Percentiles rank a stretch among this genome's conserved stretches.
Conservation (phyloP, 2,113 vertebrate genomes). For the Uropsilus gracilis region DNA sequence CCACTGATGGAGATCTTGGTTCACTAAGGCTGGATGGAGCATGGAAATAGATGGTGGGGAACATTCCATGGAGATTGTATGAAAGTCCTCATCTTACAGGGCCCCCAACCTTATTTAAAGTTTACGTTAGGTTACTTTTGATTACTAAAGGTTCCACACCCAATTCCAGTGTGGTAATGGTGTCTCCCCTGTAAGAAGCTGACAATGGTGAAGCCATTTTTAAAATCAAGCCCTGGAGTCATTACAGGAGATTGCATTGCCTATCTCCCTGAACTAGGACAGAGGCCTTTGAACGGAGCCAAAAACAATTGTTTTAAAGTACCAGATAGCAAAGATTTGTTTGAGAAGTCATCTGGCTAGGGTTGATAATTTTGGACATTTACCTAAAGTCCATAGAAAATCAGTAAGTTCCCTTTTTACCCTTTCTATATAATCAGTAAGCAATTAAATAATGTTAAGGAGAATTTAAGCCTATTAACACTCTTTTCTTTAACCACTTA, state of each 20-base stretch:
- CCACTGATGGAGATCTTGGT: background rate
- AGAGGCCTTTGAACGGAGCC: background rate
- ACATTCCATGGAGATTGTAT: background rate
- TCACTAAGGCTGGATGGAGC: background rate
- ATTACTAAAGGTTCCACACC: background rate
- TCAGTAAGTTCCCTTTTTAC: background rate
- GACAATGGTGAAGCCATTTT: background rate
- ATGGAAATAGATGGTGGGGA: background rate
- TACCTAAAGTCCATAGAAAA: background rate
- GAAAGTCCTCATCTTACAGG: background rate
- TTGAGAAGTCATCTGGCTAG: background rate
- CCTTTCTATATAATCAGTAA: background rate
- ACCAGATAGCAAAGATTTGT: background rate
- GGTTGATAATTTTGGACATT: background rate
- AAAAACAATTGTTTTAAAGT: background rate
- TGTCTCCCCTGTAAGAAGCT: background rate
- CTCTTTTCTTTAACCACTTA: no score
- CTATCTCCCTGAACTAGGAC: background rate
- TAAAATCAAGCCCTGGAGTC: background rate
- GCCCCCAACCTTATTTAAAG: background rate
- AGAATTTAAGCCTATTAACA: no score
- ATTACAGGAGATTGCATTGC: background rate
- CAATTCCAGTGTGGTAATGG: background rate
- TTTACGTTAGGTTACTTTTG: background rate
- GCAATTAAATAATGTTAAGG: background rate